phyloP scores from a whole-genome alignment of 2,113 vertebrate genomes.

The Mungos mungo region DNA sequence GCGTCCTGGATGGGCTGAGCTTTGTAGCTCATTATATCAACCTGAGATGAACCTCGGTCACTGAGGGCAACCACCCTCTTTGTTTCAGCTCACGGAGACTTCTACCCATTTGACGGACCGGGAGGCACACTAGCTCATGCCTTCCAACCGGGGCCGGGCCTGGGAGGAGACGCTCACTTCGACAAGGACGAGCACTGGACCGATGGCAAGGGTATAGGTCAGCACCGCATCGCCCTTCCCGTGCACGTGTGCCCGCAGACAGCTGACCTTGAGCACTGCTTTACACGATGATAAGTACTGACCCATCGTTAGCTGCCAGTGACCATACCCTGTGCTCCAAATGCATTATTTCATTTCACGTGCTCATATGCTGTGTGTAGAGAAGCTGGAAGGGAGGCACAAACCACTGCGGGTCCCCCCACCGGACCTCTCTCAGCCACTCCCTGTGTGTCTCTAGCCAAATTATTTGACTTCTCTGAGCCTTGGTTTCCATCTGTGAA shows the following conservation, averaged over 20 bases:
- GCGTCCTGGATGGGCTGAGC: too few species aligned
- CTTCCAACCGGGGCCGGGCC: conserved; percentile 64
- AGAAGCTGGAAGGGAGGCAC: neutral
- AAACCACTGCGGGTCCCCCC: neutral
- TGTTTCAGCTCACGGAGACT: conserved; percentile 73
- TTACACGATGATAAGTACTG: neutral
- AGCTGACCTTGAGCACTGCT: neutral
- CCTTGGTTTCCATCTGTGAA: neutral
- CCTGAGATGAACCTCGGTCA: neutral
- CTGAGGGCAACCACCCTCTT: neutral
- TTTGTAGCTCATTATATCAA: neutral
- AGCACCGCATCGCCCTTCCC: fast-evolving
- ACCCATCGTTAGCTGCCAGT: neutral
- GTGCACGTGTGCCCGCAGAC: neutral
- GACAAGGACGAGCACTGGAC: conserved; percentile 66
- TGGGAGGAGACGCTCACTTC: conserved; percentile 75
- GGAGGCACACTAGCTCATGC: conserved; percentile 57
- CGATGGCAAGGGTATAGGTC: neutral
- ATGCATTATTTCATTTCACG: neutral
- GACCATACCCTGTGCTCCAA: neutral
- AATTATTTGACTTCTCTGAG: neutral
- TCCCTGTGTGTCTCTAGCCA: neutral
- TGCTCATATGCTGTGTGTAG: neutral
- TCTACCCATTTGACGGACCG: conserved; percentile 64
- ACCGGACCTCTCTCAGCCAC: neutral